These are phyloP conservation scores for Lithobius niger DNA, from an alignment of 1,140 invertebrate species.

Conservation along the genomic window DNA sequence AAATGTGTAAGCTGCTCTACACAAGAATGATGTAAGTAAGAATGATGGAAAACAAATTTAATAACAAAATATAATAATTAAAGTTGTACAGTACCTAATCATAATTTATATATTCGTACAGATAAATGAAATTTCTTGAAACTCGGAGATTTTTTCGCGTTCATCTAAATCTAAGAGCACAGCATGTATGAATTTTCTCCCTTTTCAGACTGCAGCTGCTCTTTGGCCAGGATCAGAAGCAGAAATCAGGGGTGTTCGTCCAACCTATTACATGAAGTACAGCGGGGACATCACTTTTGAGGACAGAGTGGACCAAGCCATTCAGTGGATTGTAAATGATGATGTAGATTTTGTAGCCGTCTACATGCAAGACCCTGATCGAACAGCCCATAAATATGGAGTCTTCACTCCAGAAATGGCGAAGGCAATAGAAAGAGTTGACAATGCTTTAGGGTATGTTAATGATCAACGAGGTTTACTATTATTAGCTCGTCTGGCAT, in stretches of 20 bases:
- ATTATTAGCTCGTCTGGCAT: background rate
- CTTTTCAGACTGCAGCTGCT: background rate
- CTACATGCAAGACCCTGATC: slow-evolving; percentile 15
- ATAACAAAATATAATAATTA: too few relatives aligned
- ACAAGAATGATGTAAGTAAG: too few relatives aligned
- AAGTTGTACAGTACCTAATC: too few relatives aligned
- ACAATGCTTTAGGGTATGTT: slow-evolving; percentile 10
- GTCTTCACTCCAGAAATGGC: slow-evolving; percentile 20
- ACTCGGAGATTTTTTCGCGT: too few relatives aligned
- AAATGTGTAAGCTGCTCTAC: too few relatives aligned
- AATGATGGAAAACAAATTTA: too few relatives aligned
- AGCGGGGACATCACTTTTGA: background rate
- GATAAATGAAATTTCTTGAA: too few relatives aligned
- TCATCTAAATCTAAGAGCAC: too few relatives aligned
- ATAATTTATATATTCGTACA: too few relatives aligned
- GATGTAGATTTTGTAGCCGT: slow-evolving; percentile 10
- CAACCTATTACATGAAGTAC: background rate
- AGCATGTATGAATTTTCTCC: too few relatives aligned
- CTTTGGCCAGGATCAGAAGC: slow-evolving; percentile 11
- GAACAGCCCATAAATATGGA: slow-evolving; percentile 10
- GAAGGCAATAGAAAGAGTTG: slow-evolving; percentile 15
- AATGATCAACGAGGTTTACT: background rate
- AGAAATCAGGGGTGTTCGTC: background rate
- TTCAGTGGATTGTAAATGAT: slow-evolving; percentile 5
- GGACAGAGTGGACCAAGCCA: background rate